Evolutionary conservation across 2,797 vertebrate genomes (phyloP).

Genomic region (Rallus crepitans): DNA sequence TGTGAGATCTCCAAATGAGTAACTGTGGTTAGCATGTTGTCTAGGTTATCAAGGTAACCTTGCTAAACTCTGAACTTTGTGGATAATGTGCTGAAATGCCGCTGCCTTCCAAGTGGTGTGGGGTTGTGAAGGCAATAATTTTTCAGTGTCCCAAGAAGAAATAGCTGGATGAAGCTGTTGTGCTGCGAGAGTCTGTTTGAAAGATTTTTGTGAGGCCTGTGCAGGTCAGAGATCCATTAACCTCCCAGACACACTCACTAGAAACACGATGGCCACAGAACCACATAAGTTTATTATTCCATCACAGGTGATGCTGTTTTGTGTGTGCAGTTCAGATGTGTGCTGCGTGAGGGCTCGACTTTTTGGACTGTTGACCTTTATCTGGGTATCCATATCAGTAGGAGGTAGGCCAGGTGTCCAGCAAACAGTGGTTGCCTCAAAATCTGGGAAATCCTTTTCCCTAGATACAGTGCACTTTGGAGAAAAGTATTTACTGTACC

Average conservation of each 20-base stretch:
- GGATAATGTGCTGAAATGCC: background rate
- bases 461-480: too few species aligned
- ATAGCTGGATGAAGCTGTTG: background rate
- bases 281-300: too few species aligned
- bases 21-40: background rate
- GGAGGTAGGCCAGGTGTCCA: background rate
- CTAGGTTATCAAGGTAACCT: background rate
- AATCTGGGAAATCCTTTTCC: background rate
- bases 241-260: too few species aligned
- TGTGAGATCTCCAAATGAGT: background rate
- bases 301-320: too few species aligned
- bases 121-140: background rate
- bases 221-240: background rate
- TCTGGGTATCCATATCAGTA: background rate
- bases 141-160: background rate
- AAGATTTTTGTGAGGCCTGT: background rate
- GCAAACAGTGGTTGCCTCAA: background rate
- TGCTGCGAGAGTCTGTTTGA: background rate
- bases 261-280: background rate
- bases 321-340: background rate
- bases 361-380: background rate
- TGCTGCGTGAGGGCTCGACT: background rate
- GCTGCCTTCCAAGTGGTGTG: background rate
- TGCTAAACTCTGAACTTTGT: background rate
- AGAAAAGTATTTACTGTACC: too few species aligned